phyloP scores from a whole-genome alignment of 2,888 invertebrate genomes.

The Habrosyne pyritoides region DNA sequence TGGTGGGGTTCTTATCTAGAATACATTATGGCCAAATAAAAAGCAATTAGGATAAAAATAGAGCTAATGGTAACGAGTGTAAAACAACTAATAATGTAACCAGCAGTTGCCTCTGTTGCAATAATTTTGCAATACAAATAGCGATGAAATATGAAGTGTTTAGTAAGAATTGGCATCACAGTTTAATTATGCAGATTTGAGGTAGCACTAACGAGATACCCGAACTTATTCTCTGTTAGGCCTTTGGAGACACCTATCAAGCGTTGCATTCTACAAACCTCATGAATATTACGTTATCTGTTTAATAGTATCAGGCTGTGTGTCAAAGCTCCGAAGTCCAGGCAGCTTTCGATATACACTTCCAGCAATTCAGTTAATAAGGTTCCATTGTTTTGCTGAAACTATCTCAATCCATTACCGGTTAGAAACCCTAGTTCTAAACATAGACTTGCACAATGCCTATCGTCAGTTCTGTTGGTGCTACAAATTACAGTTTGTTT shows the following conservation, averaged over 20 bases:
- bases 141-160: too few species aligned
- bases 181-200: not conserved
- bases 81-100: not conserved
- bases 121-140: not conserved
- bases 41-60: constrained; percentile 46
- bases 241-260: not conserved
- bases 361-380: not conserved
- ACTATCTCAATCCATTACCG: constrained; percentile 1
- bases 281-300: not conserved
- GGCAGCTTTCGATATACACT: not conserved
- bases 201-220: not conserved
- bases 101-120: not conserved
- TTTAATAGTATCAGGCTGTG: not conserved
- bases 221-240: not conserved
- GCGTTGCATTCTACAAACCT: not conserved
- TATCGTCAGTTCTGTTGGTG: constrained; percentile 21
- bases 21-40: constrained; percentile 55
- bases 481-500: constrained; percentile 52
- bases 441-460: constrained; percentile 12
- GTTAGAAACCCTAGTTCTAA: constrained; percentile 1
- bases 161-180: too few species aligned
- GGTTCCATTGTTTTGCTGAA: not conserved
- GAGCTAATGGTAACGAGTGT: not conserved
- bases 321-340: not conserved
- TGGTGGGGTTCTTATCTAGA: constrained; percentile 47